Evolutionary conservation across 2,797 vertebrate genomes (phyloP).

Genomic region (Pseudopleuronectes americanus): DNA sequence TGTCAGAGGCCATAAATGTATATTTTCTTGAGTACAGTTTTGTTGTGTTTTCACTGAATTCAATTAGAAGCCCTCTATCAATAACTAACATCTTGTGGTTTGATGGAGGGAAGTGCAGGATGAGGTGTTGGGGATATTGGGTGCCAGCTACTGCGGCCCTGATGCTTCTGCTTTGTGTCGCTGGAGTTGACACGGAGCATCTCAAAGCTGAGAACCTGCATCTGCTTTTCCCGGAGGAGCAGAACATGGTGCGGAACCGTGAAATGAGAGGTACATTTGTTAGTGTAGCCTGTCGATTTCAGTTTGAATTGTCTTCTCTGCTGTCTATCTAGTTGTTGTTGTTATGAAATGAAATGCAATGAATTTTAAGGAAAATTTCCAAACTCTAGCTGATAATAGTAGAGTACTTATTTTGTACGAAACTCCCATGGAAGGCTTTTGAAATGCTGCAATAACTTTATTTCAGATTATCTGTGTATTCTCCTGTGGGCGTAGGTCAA

Average conservation of each 20-base stretch:
- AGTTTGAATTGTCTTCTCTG: slow-evolving; percentile 3
- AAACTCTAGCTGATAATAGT: background rate
- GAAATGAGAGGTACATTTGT: slow-evolving; percentile 82
- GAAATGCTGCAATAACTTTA: slow-evolving; percentile 19
- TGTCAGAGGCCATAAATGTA: background rate
- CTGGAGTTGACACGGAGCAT: slow-evolving; percentile 60
- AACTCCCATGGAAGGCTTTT: slow-evolving; percentile 13
- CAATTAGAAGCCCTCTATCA: background rate
- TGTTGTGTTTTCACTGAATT: slow-evolving; percentile 6
- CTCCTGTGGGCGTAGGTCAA: slow-evolving; percentile 50
- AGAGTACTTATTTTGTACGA: background rate
- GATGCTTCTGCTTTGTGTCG: slow-evolving; percentile 51
- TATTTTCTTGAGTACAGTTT: background rate
- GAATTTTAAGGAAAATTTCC: background rate
- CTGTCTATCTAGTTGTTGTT: background rate
- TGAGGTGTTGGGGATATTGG: slow-evolving; percentile 58
- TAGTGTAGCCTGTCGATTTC: slow-evolving; percentile 26
- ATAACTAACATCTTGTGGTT: slow-evolving; percentile 12
- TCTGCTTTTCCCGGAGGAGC: slow-evolving; percentile 79
- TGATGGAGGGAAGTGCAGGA: slow-evolving; percentile 54
- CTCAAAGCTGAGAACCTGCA: slow-evolving; percentile 81
- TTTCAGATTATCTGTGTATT: slow-evolving; percentile 35
- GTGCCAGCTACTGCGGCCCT: slow-evolving; percentile 57
- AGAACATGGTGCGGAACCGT: slow-evolving; percentile 80
- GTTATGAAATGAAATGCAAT: background rate